Evolutionary conservation across 2,113 vertebrate genomes (phyloP).

Genomic region (Paracyprichromis sp.): DNA sequence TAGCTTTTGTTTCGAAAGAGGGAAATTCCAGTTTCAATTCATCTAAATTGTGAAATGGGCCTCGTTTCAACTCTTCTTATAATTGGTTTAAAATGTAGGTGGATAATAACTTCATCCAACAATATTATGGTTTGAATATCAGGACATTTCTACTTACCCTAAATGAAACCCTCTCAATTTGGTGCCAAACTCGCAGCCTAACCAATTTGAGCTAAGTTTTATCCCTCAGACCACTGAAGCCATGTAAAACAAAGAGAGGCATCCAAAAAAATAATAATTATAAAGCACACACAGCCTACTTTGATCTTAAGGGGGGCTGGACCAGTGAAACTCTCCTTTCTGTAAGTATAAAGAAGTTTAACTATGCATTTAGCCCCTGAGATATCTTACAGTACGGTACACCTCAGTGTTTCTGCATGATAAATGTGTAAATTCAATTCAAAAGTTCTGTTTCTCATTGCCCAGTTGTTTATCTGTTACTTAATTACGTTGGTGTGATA

Average conservation of each 20-base stretch:
- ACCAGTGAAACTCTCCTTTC: background rate
- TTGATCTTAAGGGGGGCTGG: background rate
- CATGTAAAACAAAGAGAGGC: background rate
- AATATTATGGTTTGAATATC: background rate
- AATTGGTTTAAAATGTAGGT: background rate
- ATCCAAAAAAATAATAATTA: background rate
- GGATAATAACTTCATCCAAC: background rate
- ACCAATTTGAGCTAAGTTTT: background rate
- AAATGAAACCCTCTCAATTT: background rate
- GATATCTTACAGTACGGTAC: background rate
- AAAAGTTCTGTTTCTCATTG: background rate
- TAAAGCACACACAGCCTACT: rapidly evolving
- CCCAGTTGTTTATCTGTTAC: background rate
- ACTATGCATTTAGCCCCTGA: background rate
- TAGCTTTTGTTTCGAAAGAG: background rate
- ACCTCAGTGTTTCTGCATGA: background rate
- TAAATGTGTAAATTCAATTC: background rate
- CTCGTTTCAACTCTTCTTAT: background rate
- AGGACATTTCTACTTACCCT: rapidly evolving
- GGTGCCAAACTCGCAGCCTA: background rate
- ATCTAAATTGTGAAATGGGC: background rate
- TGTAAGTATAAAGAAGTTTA: background rate
- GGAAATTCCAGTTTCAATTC: background rate
- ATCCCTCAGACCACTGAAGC: background rate
- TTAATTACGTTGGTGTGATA: rapidly evolving